Evolutionary conservation across 2,797 vertebrate species (phyloP), one percentile per base, ranked within the genome.

Genomic region (Scolopax rusticola): DNA sequence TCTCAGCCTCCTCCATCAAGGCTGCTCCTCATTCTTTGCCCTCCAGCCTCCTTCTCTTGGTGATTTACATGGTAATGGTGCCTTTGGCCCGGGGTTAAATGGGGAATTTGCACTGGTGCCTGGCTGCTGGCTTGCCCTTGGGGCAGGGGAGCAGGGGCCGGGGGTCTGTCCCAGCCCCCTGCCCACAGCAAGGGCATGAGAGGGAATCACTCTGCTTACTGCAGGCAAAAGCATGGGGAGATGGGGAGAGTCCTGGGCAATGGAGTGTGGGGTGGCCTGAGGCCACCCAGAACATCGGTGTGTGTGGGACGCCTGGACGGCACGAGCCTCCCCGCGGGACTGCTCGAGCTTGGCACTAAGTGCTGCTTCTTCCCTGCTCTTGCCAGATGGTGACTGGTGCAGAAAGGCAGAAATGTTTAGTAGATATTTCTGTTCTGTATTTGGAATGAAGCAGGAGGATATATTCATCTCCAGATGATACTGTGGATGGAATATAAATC

Each of bases 401-500:
- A 96, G 96, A 97, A 96, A 96, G 95, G 95, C 96, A 97, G 95
- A 96, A 96, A 96, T 97, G 95, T 97, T 97, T 96, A 96, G 96
- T 70, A 96, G 96, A 97, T 96, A 96, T 97, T 96, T 97, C 95
- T 96, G 95, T 96, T 96, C 95, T 94, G 95, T 97, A 96, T 97
- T 97, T 96, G 96, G 96, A 97, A 96, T 96, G 95, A 96, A 96
- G 95, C 93, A 89, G 90, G 95, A 96, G 96, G 90, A 97, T 97
- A 95, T 93, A 97, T 95, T 96, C 95, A 97, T 96, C 95, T 97
- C 95, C 96, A 97, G 95, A 97, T 97, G 95, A 97, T 96, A 96
- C 90, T 95, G 95, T 95, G 95, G 96, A 97, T 93, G 93, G 96
- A 97, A 97, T 96, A 96, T 96, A 97, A 97, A 97, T 96, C 95